Conservation (phyloP, 1,140 invertebrate species). For the Chymomyza costata region DNA sequence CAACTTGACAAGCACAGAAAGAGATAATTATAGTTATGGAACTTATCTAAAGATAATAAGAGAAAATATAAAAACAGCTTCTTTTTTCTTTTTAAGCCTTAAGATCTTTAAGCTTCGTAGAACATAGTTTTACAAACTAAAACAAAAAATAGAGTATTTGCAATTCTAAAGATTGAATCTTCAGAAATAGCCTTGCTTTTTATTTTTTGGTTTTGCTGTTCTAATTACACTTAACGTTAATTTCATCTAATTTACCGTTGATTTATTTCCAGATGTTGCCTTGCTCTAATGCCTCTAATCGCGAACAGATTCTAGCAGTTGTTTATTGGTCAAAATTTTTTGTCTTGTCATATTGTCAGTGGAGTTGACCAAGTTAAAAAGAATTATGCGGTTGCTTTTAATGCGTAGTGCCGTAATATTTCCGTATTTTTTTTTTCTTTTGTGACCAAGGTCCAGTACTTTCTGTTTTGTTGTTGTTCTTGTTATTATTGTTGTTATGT, state of each 20-base stretch:
- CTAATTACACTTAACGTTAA: slow-evolving; percentile 21
- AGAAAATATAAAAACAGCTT: too few relatives aligned
- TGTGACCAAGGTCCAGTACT: slow-evolving; percentile 26
- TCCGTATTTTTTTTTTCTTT: too few relatives aligned
- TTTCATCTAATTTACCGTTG: slow-evolving; percentile 50
- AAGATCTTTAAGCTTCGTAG: too few relatives aligned
- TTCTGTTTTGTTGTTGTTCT: slow-evolving; percentile 9
- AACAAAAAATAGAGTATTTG: too few relatives aligned
- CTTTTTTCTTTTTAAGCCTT: too few relatives aligned
- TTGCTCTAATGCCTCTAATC: slow-evolving; percentile 29
- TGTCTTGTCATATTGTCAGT: slow-evolving; percentile 50
- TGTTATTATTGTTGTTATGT: slow-evolving; percentile 13
- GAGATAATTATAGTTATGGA: too few relatives aligned
- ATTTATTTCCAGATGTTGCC: too few relatives aligned
- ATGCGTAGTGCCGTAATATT: slow-evolving; percentile 64
- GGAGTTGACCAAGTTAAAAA: not conserved
- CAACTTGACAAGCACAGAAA: too few relatives aligned
- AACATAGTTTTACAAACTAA: too few relatives aligned
- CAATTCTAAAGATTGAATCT: too few relatives aligned
- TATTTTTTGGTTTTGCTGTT: slow-evolving; percentile 3
- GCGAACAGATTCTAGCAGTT: slow-evolving; percentile 3
- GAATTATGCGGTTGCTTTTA: slow-evolving; percentile 39
- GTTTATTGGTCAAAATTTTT: slow-evolving; percentile 16
- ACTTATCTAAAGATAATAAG: too few relatives aligned
- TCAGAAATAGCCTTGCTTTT: too few relatives aligned